phyloP scores from a whole-genome alignment of 2,113 vertebrate species.

The Athene noctua region DNA sequence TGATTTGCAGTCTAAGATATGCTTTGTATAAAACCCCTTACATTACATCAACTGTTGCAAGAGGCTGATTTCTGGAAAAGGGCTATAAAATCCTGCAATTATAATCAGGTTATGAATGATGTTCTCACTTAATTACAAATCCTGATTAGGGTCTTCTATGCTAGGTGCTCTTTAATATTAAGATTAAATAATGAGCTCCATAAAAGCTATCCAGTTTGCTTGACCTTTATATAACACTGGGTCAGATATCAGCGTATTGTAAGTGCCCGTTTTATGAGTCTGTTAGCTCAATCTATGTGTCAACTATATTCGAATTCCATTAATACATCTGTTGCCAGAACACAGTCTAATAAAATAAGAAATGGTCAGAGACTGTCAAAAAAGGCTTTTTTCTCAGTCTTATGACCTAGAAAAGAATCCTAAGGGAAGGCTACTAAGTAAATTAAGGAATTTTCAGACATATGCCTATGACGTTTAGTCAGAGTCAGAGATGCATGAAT shows the following conservation, averaged over 20 bases:
- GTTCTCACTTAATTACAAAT: conserved; percentile 76
- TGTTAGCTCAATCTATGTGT: conserved; percentile 21
- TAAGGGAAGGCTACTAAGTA: neutral
- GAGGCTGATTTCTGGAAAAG: conserved; percentile 64
- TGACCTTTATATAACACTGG: conserved; percentile 67
- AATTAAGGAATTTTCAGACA: neutral
- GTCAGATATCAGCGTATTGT: conserved; percentile 45
- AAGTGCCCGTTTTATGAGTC: conserved; percentile 29
- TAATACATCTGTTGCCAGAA: neutral
- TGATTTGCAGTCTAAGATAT: conserved; percentile 17
- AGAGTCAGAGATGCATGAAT: neutral
- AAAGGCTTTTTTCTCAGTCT: neutral
- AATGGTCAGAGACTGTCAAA: neutral
- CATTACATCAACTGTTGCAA: conserved; percentile 35
- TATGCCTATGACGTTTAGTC: neutral
- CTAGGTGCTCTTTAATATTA: conserved; percentile 71
- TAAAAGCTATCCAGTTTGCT: conserved; percentile 67
- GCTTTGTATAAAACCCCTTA: conserved; percentile 41
- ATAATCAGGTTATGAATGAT: conserved; percentile 78
- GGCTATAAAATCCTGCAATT: conserved; percentile 72
- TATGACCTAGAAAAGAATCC: neutral
- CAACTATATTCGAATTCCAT: conserved; percentile 45
- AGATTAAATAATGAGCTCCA: conserved; percentile 73
- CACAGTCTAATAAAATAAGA: neutral
- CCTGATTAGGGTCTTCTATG: conserved; percentile 73